phyloP scores from a whole-genome alignment of 2,888 invertebrate genomes.

The Plebejus argus region DNA sequence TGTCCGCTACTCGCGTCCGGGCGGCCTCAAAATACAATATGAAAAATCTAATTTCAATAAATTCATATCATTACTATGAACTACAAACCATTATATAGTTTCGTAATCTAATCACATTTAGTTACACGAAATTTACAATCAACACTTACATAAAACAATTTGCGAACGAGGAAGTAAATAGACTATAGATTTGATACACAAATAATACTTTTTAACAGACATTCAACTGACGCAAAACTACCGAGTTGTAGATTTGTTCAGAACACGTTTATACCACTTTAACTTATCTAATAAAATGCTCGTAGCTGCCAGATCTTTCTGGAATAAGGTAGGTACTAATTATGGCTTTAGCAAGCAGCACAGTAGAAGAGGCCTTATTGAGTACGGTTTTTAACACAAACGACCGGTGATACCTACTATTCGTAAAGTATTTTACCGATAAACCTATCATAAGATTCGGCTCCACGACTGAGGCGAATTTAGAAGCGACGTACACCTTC shows the following conservation, averaged over 20 bases:
- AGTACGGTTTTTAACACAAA: not conserved
- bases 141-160: slow-evolving; percentile 35
- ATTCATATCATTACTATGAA: slow-evolving; percentile 48
- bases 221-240: slow-evolving; percentile 7
- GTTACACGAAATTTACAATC: slow-evolving; percentile 33
- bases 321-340: slow-evolving; percentile 4
- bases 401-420: not conserved
- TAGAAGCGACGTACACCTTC: slow-evolving; percentile 40
- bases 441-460: slow-evolving; percentile 43
- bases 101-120: slow-evolving; percentile 65
- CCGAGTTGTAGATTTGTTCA: not conserved
- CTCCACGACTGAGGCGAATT: slow-evolving; percentile 39
- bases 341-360: not conserved
- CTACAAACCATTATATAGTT: slow-evolving; percentile 67
- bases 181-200: slow-evolving; percentile 43
- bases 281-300: not conserved
- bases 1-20: not conserved
- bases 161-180: slow-evolving; percentile 41
- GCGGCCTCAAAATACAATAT: slow-evolving; percentile 33
- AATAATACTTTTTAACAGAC: slow-evolving; percentile 30
- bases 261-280: not conserved
- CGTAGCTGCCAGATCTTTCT: not conserved
- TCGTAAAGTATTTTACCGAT: slow-evolving; percentile 32
- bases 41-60: slow-evolving; percentile 41
- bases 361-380: not conserved